phyloP scores from a whole-genome alignment of 2,113 vertebrate species.

The Pelvicachromis taeniatus region DNA sequence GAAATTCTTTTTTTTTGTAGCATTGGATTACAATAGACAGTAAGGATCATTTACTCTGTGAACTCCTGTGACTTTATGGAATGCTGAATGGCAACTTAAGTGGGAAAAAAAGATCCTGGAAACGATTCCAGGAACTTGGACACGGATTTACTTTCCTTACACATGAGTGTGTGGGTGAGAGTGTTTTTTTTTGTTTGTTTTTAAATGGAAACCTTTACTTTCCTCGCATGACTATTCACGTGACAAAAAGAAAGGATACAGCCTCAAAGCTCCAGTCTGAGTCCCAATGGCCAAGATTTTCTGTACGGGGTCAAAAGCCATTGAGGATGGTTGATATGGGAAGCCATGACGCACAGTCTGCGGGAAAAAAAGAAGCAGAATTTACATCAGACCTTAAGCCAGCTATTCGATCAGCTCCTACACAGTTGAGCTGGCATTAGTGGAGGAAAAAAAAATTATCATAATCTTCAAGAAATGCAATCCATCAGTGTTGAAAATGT shows the following conservation, averaged over 20 bases:
- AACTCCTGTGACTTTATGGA: neutral
- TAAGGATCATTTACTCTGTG: neutral
- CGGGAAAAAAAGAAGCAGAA: conserved; percentile 31
- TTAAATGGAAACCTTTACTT: conserved; percentile 8
- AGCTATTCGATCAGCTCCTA: conserved; percentile 28
- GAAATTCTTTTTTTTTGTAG: neutral
- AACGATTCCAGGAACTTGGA: neutral
- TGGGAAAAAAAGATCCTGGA: neutral
- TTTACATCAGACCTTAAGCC: conserved; percentile 28
- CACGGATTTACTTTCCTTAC: neutral
- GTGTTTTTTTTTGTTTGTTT: neutral
- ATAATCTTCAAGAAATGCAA: conserved; percentile 23
- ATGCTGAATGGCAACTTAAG: neutral
- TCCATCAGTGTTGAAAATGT: conserved; percentile 34
- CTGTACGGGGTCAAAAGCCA: conserved; percentile 99
- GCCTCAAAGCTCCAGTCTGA: conserved; percentile 89
- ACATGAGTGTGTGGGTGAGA: neutral
- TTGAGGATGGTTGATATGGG: conserved; percentile 91
- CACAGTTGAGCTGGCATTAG: conserved; percentile 3
- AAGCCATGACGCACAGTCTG: conserved; percentile 99
- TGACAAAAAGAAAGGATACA: conserved; percentile 88
- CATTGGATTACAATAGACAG: neutral
- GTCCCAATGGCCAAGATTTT: conserved; percentile 97
- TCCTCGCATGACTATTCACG: neutral
- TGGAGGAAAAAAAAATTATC: neutral